phyloP scores from a whole-genome alignment of 1,140 invertebrate species.

The Drosophila mayri region DNA sequence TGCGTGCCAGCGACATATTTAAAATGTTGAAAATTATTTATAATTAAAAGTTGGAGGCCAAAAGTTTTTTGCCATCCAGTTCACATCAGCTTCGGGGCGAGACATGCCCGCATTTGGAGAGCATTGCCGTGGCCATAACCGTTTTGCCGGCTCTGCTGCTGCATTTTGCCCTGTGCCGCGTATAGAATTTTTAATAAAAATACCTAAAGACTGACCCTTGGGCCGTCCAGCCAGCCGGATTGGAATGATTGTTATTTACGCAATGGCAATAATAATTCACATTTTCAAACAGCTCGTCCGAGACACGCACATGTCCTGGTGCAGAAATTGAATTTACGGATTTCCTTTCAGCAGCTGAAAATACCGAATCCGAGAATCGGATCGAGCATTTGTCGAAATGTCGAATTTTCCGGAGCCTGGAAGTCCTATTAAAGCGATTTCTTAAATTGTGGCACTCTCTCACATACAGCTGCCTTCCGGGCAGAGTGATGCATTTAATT shows the following conservation, averaged over 20 bases:
- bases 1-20: constrained; percentile 82
- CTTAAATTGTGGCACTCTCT: constrained; percentile 23
- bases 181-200: constrained; percentile 74
- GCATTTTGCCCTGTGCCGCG: constrained; percentile 27
- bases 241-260: constrained; percentile 84
- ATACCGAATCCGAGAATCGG: constrained; percentile 58
- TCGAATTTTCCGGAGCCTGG: not conserved
- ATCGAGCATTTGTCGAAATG: constrained; percentile 16
- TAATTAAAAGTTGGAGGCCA: constrained; percentile 82
- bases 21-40: constrained; percentile 83
- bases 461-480: constrained; percentile 2
- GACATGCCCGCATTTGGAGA: constrained; percentile 31
- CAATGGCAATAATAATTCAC: constrained; percentile 81
- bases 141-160: constrained; percentile 16
- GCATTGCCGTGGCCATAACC: constrained; percentile 27
- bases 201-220: constrained; percentile 39
- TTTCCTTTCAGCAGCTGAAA: constrained; percentile 62
- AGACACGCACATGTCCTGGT: constrained; percentile 20
- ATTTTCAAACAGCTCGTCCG: constrained; percentile 56
- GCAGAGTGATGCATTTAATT: constrained; percentile 44
- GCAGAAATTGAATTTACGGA: constrained; percentile 72
- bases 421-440: constrained; percentile 2
- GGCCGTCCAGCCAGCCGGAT: constrained; percentile 28
- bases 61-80: constrained; percentile 67
- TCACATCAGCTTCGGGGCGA: constrained; percentile 13